Percentiles rank a stretch among this genome's conserved stretches.
phyloP scores from a whole-genome alignment of 2,113 vertebrate genomes.

The Maylandia zebra region DNA sequence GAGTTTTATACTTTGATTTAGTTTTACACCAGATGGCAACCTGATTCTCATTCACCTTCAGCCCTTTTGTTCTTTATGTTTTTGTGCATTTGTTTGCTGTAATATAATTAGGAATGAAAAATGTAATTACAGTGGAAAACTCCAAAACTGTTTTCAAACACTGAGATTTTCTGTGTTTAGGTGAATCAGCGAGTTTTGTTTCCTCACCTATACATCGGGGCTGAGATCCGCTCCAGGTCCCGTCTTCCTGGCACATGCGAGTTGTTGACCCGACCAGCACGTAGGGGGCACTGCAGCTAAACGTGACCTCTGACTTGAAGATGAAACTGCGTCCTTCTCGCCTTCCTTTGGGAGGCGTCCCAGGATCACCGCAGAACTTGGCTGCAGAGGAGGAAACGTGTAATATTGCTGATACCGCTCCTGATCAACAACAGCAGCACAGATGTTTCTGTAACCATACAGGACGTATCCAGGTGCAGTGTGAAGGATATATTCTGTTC shows the following conservation, averaged over 20 bases:
- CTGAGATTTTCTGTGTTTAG: neutral
- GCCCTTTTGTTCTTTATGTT: neutral
- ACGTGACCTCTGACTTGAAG: conserved; percentile 90
- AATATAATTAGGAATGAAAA: neutral
- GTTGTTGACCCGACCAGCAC: conserved; percentile 87
- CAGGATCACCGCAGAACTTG: conserved; percentile 95
- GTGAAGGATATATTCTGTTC: neutral
- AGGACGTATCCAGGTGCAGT: neutral
- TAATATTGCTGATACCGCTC: neutral
- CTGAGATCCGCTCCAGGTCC: conserved; percentile 87
- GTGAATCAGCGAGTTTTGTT: neutral
- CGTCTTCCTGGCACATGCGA: conserved; percentile 87
- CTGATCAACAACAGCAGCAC: neutral
- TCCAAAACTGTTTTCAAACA: neutral
- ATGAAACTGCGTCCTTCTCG: conserved; percentile 96
- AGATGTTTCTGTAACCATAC: neutral
- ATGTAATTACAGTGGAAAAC: neutral
- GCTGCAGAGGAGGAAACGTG: conserved; percentile 63
- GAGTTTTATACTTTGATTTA: neutral
- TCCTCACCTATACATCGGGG: conserved; percentile 88
- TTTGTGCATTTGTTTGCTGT: neutral
- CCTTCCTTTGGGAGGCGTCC: conserved; percentile 80
- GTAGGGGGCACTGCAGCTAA: conserved; percentile 80
- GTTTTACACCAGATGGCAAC: neutral
- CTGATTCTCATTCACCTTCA: neutral